Conservation (phyloP, 1,140 invertebrate species). For the Mercenaria mercenaria region DNA sequence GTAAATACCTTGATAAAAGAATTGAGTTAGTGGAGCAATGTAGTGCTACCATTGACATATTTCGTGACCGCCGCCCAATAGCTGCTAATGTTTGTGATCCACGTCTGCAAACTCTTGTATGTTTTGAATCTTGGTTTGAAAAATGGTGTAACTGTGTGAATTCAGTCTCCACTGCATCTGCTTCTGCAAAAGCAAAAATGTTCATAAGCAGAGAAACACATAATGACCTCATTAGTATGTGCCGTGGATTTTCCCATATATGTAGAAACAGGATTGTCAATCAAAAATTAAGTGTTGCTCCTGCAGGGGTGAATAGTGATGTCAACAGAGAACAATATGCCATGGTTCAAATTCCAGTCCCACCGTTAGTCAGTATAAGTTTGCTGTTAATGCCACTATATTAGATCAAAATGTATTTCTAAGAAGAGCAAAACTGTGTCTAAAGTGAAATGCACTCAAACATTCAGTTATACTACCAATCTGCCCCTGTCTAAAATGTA, state of each 20-base stretch:
- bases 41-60: slow-evolving; percentile 55
- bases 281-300: slow-evolving; percentile 50
- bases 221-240: slow-evolving; percentile 49
- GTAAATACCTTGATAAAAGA: neutral
- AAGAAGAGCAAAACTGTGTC: slow-evolving; percentile 14
- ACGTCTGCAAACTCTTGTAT: slow-evolving; percentile 32
- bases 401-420: slow-evolving; percentile 53
- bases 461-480: neutral
- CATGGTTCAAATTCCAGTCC: slow-evolving; percentile 68
- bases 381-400: slow-evolving; percentile 65
- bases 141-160: slow-evolving; percentile 46
- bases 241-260: slow-evolving; percentile 56
- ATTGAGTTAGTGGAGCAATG: slow-evolving; percentile 60
- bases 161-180: neutral
- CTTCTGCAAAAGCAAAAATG: slow-evolving; percentile 46
- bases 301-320: slow-evolving; percentile 66
- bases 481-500: neutral
- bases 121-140: slow-evolving; percentile 52
- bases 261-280: slow-evolving; percentile 51
- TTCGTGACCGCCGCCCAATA: slow-evolving; percentile 64
- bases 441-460: neutral
- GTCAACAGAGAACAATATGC: slow-evolving; percentile 58
- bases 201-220: slow-evolving; percentile 60
- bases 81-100: slow-evolving; percentile 44
- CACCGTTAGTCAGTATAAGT: slow-evolving; percentile 59